Conservation (phyloP, 2,888 invertebrate species). For the Odiellus spinosus region DNA sequence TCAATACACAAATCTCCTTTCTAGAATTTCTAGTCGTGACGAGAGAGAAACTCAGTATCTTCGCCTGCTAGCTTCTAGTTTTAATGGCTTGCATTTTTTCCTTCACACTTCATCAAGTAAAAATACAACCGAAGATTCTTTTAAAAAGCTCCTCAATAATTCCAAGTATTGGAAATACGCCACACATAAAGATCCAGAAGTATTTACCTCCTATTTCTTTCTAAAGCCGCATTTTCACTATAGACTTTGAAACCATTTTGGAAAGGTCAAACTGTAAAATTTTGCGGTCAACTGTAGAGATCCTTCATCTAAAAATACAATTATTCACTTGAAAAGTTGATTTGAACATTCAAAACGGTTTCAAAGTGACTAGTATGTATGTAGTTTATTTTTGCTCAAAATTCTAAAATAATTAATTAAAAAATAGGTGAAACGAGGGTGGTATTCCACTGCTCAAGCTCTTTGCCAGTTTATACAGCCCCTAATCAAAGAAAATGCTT, state of each 20-base stretch:
- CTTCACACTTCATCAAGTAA: conserved; percentile 41
- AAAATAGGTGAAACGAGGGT: conserved; percentile 36
- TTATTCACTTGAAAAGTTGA: no score
- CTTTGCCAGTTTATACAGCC: conserved; percentile 42
- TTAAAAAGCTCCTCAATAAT: conserved; percentile 40
- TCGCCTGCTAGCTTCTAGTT: conserved; percentile 45
- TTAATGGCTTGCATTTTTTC: conserved; percentile 48
- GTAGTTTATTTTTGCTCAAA: no score
- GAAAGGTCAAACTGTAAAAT: no score
- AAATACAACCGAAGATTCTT: conserved; percentile 37
- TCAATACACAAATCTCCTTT: conserved; percentile 16
- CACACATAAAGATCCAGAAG: conserved; percentile 37
- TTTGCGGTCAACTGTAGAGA: no score
- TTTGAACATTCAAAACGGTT: no score
- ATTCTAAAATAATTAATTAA: no score
- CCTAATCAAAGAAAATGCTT: conserved; percentile 39
- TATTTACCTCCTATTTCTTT: conserved; percentile 24
- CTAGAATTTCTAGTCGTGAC: conserved; percentile 40
- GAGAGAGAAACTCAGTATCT: conserved; percentile 53
- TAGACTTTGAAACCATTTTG: no score
- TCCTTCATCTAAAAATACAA: no score
- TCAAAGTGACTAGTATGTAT: no score
- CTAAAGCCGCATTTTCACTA: no score
- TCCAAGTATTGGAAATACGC: conserved; percentile 56
- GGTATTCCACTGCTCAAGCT: conserved; percentile 47